Base-by-base conservation (phyloP, 1,140 invertebrate genomes). In the Papilio polytes region DNA sequence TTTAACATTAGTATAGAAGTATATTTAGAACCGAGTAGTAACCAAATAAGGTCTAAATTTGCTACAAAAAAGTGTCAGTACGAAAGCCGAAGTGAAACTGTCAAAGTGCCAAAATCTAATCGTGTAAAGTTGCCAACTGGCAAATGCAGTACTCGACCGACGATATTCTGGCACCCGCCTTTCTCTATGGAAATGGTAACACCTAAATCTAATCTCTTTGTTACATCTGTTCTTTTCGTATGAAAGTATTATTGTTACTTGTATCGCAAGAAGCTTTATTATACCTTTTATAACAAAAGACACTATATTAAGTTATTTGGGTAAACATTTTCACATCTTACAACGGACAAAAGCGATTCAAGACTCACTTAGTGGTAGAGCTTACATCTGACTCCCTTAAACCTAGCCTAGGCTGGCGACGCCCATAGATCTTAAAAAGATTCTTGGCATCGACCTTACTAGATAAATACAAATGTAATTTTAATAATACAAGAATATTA, bases 151-250 rank as follows among this genome's bases (percentile, higher is more conserved):
- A 70, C 63, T 70, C 63, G 63, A 31, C 63, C 63, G 63, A 70
- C 63, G 63, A 70, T 70, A 70, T 70, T 70, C 63, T 70, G 63
- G 63, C 63, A 31, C 12, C 26, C 22, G 63, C 63, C 63, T 15
- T 63, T 15, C 26, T 70, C 6, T 70, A 70, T 70, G 63, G 15
- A 70, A 70, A 70, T 70, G 63, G 26, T 15, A 70, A 70, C 63
- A 70, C 63, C 63, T 70, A 70, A 70, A 70, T 70, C 63, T 70
- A 70, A 70, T 70, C 63, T 70, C 63, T 70, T 70, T 70, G 63
- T 70, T 70, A 70, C 63, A 70, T 70, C 63, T 70, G 63, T 31
- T 70, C 63, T 70, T 70, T 70, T 70, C 63, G 36, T 70, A 26
- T 36, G 12, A 2, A 70, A 70, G 63, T 70, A 31, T 26, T 66